These are phyloP conservation scores for Sebastes ruberrimus DNA, from an alignment of 2,797 vertebrate genomes.

Conservation along the genomic window DNA sequence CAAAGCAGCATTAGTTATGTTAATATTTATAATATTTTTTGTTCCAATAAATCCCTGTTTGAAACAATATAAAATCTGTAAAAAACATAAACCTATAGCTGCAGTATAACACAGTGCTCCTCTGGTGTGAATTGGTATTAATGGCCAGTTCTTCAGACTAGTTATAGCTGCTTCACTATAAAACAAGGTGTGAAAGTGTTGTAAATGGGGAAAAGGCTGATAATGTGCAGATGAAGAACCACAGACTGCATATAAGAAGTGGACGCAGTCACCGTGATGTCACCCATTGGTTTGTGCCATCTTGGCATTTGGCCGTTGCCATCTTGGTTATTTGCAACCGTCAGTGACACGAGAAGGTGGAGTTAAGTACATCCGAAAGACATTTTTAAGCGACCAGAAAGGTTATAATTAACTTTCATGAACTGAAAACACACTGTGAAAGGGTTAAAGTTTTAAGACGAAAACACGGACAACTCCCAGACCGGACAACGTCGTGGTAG, in stretches of 20 bases:
- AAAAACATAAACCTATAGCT: neutral
- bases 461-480: too few relatives aligned
- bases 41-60: neutral
- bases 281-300: neutral
- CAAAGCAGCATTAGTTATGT: neutral
- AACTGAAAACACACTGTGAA: too few relatives aligned
- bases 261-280: neutral
- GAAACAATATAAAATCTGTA: neutral
- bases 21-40: neutral
- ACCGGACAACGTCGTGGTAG: too few relatives aligned
- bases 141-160: neutral
- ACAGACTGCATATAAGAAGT: neutral
- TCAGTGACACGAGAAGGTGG: too few relatives aligned
- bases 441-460: too few relatives aligned
- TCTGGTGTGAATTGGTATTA: neutral
- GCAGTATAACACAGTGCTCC: neutral
- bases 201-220: neutral
- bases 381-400: too few relatives aligned
- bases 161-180: neutral
- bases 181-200: neutral
- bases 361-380: too few relatives aligned
- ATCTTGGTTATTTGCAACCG: too few relatives aligned
- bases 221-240: neutral
- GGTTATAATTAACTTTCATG: too few relatives aligned
- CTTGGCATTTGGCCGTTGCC: neutral